Evolutionary conservation across 2,888 invertebrate species (phyloP).

Genomic region (Agrochola macilenta): DNA sequence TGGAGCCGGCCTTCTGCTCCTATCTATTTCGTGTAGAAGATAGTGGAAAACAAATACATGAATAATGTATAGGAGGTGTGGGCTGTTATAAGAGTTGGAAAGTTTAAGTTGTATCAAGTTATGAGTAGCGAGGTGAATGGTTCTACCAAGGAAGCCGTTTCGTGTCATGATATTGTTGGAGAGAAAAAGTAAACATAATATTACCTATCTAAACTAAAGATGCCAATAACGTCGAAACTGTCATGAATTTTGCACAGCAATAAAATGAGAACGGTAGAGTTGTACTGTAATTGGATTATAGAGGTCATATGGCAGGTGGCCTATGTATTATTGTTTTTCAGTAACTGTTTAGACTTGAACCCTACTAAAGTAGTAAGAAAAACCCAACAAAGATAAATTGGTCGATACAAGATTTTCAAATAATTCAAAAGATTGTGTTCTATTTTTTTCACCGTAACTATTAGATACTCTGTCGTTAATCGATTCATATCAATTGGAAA

Average conservation of each 20-base stretch:
- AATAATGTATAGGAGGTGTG: constrained; percentile 46
- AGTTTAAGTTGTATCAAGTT: constrained; percentile 41
- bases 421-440: background rate
- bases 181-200: background rate
- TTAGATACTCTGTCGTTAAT: too few species aligned
- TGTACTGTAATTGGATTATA: background rate
- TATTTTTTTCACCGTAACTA: background rate
- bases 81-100: constrained; percentile 34
- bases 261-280: too few species aligned
- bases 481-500: too few species aligned
- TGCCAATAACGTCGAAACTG: background rate
- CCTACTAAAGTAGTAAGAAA: background rate
- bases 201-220: constrained; percentile 10
- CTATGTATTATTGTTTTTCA: background rate
- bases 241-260: background rate
- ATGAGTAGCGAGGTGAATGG: constrained; percentile 22
- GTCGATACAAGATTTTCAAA: background rate
- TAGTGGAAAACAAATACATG: constrained; percentile 47
- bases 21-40: background rate
- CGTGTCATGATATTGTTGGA: constrained; percentile 19
- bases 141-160: constrained; percentile 15
- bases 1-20: background rate
- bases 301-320: background rate
- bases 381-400: background rate
- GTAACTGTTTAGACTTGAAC: background rate